Evolutionary conservation across 2,888 invertebrate species (phyloP).

Genomic region (Deilephila porcellus): DNA sequence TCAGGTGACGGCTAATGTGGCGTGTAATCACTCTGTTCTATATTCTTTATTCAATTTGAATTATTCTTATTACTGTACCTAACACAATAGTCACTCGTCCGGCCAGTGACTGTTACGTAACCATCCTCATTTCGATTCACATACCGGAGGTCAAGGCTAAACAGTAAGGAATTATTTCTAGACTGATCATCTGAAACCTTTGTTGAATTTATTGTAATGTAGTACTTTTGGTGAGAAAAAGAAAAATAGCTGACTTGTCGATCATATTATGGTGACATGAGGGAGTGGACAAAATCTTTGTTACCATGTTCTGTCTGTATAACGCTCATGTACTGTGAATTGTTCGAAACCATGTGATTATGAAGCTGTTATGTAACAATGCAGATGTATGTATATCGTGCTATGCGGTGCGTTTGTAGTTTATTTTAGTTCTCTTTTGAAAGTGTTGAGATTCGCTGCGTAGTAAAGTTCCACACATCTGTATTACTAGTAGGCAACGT

Average conservation of each 20-base stretch:
- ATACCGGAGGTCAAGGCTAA: constrained; percentile 65
- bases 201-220: constrained; percentile 37
- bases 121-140: constrained; percentile 58
- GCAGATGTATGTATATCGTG: constrained; percentile 60
- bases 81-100: constrained; percentile 49
- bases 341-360: constrained; percentile 72
- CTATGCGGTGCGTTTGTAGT: constrained; percentile 58
- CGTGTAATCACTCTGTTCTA: constrained; percentile 7
- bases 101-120: constrained; percentile 73
- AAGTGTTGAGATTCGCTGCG: constrained; percentile 52
- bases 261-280: constrained; percentile 45
- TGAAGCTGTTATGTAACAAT: constrained; percentile 73
- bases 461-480: constrained; percentile 49
- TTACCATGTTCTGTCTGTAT: constrained; percentile 43
- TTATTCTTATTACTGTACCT: constrained; percentile 45
- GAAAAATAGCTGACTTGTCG: constrained; percentile 38
- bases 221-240: constrained; percentile 40
- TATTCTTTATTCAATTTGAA: constrained; percentile 45
- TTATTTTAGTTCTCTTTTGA: constrained; percentile 57
- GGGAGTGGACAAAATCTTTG: constrained; percentile 49
- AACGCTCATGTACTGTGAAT: constrained; percentile 54
- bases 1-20: neutral
- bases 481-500: constrained; percentile 40
- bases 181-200: constrained; percentile 41
- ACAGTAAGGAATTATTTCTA: constrained; percentile 39